A percentile compares a stretch with the other conserved stretches of the same genome.
Evolutionary conservation across 2,797 vertebrate genomes (phyloP).

Genomic region (Pempheris klunzingeri): DNA sequence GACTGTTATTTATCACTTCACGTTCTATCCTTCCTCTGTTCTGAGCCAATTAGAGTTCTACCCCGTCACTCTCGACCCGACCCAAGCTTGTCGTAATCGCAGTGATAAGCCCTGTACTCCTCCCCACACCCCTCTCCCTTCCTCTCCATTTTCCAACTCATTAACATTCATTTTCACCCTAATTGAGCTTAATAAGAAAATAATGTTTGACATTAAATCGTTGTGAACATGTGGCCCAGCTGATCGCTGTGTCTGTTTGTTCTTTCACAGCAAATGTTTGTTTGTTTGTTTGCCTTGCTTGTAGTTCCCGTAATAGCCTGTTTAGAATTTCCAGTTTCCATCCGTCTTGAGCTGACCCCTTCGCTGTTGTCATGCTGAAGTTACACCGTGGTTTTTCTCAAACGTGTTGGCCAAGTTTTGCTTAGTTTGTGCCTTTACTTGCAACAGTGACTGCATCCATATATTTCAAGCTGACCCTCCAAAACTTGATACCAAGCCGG

Average conservation of each 20-base stretch:
- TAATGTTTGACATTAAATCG: slow-evolving; percentile 88
- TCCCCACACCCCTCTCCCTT: slow-evolving; percentile 80
- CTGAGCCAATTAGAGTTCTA: slow-evolving; percentile 75
- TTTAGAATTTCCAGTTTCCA: slow-evolving; percentile 50
- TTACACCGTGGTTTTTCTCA: slow-evolving; percentile 23
- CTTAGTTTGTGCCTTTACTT: slow-evolving; percentile 29
- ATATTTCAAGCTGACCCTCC: slow-evolving; percentile 22
- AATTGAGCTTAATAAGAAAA: slow-evolving; percentile 89
- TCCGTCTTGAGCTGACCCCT: slow-evolving; percentile 55
- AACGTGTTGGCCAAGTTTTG: slow-evolving; percentile 34
- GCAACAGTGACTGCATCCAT: slow-evolving; percentile 13
- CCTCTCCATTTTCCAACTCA: slow-evolving; percentile 87
- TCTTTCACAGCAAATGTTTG: slow-evolving; percentile 64
- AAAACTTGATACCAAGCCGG: slow-evolving; percentile 37
- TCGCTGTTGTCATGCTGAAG: slow-evolving; percentile 26
- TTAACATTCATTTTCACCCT: slow-evolving; percentile 89
- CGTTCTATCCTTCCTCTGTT: slow-evolving; percentile 55
- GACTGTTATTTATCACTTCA: slow-evolving; percentile 73
- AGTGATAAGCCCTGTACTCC: slow-evolving; percentile 35
- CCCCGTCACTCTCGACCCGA: slow-evolving; percentile 58
- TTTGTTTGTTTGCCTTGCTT: slow-evolving; percentile 58
- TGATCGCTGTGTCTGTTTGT: slow-evolving; percentile 68
- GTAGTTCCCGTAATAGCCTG: slow-evolving; percentile 46
- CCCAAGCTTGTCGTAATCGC: slow-evolving; percentile 58
- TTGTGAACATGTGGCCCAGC: slow-evolving; percentile 79